These are phyloP conservation scores for Oryzias sinensis DNA, from an alignment of 2,797 vertebrate genomes.

Conservation along the genomic window DNA sequence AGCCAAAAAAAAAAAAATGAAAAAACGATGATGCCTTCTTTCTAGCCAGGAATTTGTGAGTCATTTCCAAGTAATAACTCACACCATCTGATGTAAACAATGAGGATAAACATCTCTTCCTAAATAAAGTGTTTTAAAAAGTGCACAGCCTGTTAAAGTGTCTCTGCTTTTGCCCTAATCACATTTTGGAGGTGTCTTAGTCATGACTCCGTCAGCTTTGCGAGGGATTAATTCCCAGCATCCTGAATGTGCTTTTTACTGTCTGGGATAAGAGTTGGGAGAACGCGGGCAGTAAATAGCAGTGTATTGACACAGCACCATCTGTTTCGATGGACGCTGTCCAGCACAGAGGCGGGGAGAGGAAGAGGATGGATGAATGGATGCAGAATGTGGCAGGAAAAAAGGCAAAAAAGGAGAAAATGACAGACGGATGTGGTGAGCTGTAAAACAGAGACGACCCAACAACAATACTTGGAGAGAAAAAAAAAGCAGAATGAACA, in stretches of 20 bases:
- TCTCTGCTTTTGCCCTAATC: slow-evolving; percentile 13
- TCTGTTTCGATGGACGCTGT: slow-evolving; percentile 88
- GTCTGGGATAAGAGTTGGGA: slow-evolving; percentile 78
- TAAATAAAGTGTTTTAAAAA: slow-evolving; percentile 8
- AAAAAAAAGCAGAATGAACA: too few species aligned
- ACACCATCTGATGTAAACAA: slow-evolving; percentile 8
- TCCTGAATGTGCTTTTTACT: slow-evolving; percentile 73
- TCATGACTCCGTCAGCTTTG: slow-evolving; percentile 30
- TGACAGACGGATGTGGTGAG: slow-evolving; percentile 26
- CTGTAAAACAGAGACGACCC: slow-evolving; percentile 15
- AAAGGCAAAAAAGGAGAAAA: slow-evolving; percentile 30
- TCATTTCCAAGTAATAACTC: slow-evolving; percentile 26
- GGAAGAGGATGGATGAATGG: slow-evolving; percentile 27
- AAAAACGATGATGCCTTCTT: slow-evolving; percentile 7
- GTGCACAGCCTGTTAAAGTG: slow-evolving; percentile 7
- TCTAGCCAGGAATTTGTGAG: slow-evolving; percentile 15
- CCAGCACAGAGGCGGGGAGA: slow-evolving; percentile 56
- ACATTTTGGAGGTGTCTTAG: slow-evolving; percentile 23
- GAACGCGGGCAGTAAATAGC: slow-evolving; percentile 90
- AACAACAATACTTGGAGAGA: too few species aligned
- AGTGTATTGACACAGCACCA: slow-evolving; percentile 91
- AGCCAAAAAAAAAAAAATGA: slow-evolving; percentile 19
- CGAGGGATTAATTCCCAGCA: slow-evolving; percentile 52
- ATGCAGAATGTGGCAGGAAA: slow-evolving; percentile 41
- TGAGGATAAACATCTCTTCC: slow-evolving; percentile 10